Conservation (phyloP, 2,113 vertebrate genomes). For the Argyrosomus japonicus region DNA sequence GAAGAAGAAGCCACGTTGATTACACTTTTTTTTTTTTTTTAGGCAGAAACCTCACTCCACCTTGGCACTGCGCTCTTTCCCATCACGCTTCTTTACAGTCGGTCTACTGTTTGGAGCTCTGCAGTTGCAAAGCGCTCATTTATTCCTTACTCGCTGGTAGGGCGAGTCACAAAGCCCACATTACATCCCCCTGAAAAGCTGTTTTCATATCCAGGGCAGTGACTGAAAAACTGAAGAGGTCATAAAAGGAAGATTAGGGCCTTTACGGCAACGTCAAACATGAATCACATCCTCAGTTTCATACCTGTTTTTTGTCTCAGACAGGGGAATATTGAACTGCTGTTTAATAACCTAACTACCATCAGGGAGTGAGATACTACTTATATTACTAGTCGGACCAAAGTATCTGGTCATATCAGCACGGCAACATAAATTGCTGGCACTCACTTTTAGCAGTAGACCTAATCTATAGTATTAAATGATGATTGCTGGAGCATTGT, state of each 20-base stretch:
- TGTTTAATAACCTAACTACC: not conserved
- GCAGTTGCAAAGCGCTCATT: conserved; percentile 1
- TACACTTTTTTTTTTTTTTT: too few relatives aligned
- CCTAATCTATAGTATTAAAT: too few relatives aligned
- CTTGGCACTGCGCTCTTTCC: not conserved
- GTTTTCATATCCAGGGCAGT: conserved; percentile 16
- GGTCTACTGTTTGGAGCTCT: conserved; percentile 21
- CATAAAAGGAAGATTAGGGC: conserved; percentile 1
- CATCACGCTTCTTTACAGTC: conserved; percentile 16
- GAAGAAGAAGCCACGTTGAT: not conserved
- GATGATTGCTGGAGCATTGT: too few relatives aligned
- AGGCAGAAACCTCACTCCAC: not conserved
- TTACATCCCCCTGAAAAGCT: conserved; percentile 9
- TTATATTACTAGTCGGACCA: too few relatives aligned
- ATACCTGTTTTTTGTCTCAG: not conserved
- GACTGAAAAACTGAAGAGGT: not conserved
- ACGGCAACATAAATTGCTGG: not conserved
- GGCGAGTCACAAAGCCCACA: not conserved
- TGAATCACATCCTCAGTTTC: not conserved
- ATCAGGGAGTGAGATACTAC: not conserved
- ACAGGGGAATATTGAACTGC: not conserved
- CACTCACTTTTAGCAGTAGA: too few relatives aligned
- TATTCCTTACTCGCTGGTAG: not conserved
- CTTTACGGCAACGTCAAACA: not conserved
- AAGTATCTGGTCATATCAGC: not conserved